Evolutionary conservation across 2,797 vertebrate species (phyloP).

Genomic region (Apogon hyalosoma): DNA sequence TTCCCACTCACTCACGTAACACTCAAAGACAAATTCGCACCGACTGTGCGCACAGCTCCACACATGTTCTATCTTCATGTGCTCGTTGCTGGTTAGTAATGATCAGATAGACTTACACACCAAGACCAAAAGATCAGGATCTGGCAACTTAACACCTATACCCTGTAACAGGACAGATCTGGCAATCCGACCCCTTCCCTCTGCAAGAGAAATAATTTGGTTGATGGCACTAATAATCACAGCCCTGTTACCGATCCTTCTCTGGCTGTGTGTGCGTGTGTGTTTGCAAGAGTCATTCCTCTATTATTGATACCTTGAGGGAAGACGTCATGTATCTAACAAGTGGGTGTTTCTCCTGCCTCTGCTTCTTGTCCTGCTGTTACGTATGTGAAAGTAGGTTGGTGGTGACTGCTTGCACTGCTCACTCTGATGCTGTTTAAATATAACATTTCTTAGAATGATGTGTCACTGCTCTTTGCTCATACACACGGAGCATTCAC

Average conservation of each 20-base stretch:
- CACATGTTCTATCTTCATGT: slow-evolving; percentile 14
- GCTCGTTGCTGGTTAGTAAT: slow-evolving; percentile 57
- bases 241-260: slow-evolving; percentile 76
- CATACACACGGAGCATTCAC: slow-evolving; percentile 10
- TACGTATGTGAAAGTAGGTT: slow-evolving; percentile 74
- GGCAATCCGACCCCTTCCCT: slow-evolving; percentile 74
- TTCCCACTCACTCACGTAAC: slow-evolving; percentile 36
- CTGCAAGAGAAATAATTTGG: slow-evolving; percentile 79
- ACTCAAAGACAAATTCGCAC: slow-evolving; percentile 10
- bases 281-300: slow-evolving; percentile 55
- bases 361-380: slow-evolving; percentile 81
- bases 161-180: slow-evolving; percentile 67
- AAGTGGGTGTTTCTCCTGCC: slow-evolving; percentile 88
- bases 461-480: slow-evolving; percentile 13
- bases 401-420: slow-evolving; percentile 21
- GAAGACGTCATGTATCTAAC: slow-evolving; percentile 80
- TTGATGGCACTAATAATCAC: slow-evolving; percentile 83
- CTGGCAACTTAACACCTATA: slow-evolving; percentile 80
- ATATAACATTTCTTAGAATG: slow-evolving; percentile 23
- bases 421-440: slow-evolving; percentile 33
- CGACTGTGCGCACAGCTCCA: slow-evolving; percentile 3
- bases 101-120: slow-evolving; percentile 72
- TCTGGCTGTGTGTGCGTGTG: slow-evolving; percentile 44
- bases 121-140: slow-evolving; percentile 79
- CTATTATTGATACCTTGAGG: slow-evolving; percentile 67